Conservation (phyloP, 2,888 invertebrate genomes). For the Archips xylosteana region DNA sequence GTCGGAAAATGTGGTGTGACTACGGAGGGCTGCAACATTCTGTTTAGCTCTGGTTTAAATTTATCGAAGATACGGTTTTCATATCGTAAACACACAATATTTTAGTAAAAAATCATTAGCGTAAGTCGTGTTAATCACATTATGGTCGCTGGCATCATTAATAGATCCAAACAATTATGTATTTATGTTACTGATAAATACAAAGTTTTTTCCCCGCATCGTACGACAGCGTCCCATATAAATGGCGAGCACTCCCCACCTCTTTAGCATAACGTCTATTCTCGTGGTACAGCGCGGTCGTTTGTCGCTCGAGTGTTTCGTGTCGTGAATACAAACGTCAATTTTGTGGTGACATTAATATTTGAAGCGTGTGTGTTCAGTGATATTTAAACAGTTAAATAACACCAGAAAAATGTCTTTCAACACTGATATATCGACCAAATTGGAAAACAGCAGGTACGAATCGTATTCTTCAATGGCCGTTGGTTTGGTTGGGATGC, state of each 20-base stretch:
- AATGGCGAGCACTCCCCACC: slow-evolving; percentile 75
- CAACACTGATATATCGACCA: slow-evolving; percentile 80
- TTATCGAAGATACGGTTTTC: slow-evolving; percentile 51
- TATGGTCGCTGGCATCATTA: slow-evolving; percentile 14
- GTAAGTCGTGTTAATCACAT: slow-evolving; percentile 18
- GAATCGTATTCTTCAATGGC: slow-evolving; percentile 59
- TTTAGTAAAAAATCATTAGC: slow-evolving; percentile 42
- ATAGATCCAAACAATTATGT: slow-evolving; percentile 46
- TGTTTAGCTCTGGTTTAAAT: slow-evolving; percentile 54
- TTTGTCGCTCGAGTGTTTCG: slow-evolving; percentile 64
- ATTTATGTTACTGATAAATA: slow-evolving; percentile 65
- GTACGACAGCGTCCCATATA: slow-evolving; percentile 80
- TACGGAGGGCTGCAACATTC: slow-evolving; percentile 67
- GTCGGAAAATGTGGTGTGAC: slow-evolving; percentile 78
- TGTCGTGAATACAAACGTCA: slow-evolving; percentile 67
- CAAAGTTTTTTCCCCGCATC: slow-evolving; percentile 77
- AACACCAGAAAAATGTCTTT: slow-evolving; percentile 82
- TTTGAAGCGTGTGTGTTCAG: slow-evolving; percentile 80
- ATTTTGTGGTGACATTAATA: slow-evolving; percentile 69
- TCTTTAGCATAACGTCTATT: slow-evolving; percentile 78
- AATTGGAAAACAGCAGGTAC: slow-evolving; percentile 85
- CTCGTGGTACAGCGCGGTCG: slow-evolving; percentile 59
- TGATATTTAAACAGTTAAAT: slow-evolving; percentile 81
- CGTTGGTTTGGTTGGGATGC: slow-evolving; percentile 53
- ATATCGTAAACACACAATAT: slow-evolving; percentile 55